Conservation (phyloP, 92 coral and sea anemone species). For the Blastomussa wellsi region DNA sequence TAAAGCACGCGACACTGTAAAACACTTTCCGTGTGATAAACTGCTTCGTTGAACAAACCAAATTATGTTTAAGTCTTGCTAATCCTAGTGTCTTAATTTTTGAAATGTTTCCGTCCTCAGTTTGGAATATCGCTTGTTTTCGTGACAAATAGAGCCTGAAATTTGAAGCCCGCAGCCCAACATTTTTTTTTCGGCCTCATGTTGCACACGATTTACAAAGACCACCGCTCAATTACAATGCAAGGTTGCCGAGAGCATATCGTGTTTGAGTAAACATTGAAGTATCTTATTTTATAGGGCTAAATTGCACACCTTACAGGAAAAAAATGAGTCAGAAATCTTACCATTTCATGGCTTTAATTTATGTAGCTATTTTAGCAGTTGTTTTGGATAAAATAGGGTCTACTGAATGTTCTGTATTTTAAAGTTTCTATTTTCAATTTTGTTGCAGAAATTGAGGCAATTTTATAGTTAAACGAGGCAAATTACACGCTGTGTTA, state of each 20-base stretch:
- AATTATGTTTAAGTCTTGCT: neutral
- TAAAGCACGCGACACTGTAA: neutral
- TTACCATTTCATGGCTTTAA: neutral
- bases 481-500: neutral
- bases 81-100: neutral
- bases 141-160: constrained; percentile 6
- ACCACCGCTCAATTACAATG: constrained; percentile 9
- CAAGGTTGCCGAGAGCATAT: constrained; percentile 26
- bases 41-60: constrained; percentile 13
- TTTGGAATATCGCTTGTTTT: neutral
- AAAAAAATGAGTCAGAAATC: neutral
- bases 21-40: neutral
- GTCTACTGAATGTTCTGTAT: neutral
- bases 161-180: constrained; percentile 11
- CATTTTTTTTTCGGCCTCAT: neutral
- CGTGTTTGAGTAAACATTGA: constrained; percentile 18
- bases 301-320: neutral
- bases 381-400: neutral
- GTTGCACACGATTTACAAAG: neutral
- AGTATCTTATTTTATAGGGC: neutral
- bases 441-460: neutral
- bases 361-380: neutral
- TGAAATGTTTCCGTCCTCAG: neutral
- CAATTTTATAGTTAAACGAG: neutral
- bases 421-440: neutral